phyloP scores from a whole-genome alignment of 2,888 invertebrate genomes.

The Orthosia cruda region DNA sequence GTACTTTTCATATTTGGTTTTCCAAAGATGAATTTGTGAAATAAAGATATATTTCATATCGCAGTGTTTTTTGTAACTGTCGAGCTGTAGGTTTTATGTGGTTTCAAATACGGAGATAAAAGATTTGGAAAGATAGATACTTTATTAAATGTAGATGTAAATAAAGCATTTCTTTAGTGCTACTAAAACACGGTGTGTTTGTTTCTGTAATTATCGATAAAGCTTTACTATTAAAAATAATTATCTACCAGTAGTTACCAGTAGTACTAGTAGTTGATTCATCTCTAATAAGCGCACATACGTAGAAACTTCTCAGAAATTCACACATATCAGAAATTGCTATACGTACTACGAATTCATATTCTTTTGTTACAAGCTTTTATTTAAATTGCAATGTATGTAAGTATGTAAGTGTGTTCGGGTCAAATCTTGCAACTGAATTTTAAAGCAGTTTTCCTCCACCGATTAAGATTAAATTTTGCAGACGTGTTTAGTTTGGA shows the following conservation, averaged over 20 bases:
- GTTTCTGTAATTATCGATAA: not conserved
- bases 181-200: not conserved
- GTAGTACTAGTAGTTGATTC: constrained; percentile 18
- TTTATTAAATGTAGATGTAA: not conserved
- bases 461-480: too few species aligned
- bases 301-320: constrained; percentile 2
- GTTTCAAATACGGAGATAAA: not conserved
- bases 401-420: too few species aligned
- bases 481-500: too few species aligned
- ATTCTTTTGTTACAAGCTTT: too few species aligned
- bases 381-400: too few species aligned
- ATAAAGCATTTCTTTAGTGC: not conserved
- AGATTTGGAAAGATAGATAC: not conserved
- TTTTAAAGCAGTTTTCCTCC: too few species aligned
- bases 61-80: not conserved
- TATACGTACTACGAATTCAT: too few species aligned
- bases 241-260: not conserved
- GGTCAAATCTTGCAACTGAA: too few species aligned
- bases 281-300: constrained; percentile 4
- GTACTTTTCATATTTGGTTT: constrained; percentile 42
- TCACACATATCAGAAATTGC: not conserved
- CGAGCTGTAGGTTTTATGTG: not conserved
- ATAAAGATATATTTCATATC: not conserved
- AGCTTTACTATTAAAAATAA: not conserved
- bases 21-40: constrained; percentile 22